Base-by-base conservation (phyloP, 2,113 vertebrate genomes). In the Coryphaenoides rupestris region DNA sequence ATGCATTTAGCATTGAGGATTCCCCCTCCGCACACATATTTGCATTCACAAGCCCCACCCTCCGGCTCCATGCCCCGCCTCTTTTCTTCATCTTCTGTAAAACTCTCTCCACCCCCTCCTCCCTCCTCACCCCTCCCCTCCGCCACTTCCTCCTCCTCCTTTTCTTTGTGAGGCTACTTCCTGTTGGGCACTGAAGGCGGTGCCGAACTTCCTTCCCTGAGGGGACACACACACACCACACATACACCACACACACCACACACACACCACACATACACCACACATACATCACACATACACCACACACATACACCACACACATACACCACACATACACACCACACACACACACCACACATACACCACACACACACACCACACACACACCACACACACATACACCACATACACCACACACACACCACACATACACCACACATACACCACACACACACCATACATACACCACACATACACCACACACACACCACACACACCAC, bases 191-290 rank as follows among this genome's bases (percentile, higher is more conserved):
- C 82, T 82, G 77, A 80, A 40, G 69, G 77, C 75, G 87, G 86
- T 81, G 83, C 84, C 86, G 22, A 21, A 22, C 73, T 86, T 87
- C 87, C 86, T 89, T 82, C 73, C 81, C 72, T 59, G 52, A 66
- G 75, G 81, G 76, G 72, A 50, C 10, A 45, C 17, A 63, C 61
- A 50, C 33, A n/a, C 55, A 60, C 58, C 56, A 58, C 56, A 21
- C 33, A 21, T 22, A 52, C 17, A 19, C 46, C 15, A 52, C 46
- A 57, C 53, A 50, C 1, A 23, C 57, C 28, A 15, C 3, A 16
- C 40, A 1, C 69, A 70, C 58, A 53, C 23, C 5, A 33, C 15
- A 26, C 22, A 5, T 16, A 24, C 22, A 57, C n/a, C 55, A 57
- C 22, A 57, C 15, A 26, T 66, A 55, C 53, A 59, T n/a, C 54